Conservation (phyloP, 1,140 invertebrate genomes). For the Telenomus remus region DNA sequence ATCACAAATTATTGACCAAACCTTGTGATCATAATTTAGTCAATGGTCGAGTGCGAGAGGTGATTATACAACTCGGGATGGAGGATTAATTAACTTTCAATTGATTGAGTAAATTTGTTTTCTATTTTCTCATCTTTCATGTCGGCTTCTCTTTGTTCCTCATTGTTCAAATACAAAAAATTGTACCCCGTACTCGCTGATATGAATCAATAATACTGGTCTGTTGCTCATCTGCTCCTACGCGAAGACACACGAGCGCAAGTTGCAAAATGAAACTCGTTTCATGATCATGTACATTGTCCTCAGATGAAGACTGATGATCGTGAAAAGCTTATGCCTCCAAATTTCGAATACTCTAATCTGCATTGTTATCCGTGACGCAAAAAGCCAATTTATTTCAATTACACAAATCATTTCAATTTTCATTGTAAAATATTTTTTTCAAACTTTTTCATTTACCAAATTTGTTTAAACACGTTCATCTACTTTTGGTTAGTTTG, state of each 20-base stretch:
- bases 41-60: constrained; percentile 47
- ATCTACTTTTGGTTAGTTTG: too few relatives aligned
- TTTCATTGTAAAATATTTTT: constrained; percentile 30
- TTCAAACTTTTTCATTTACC: too few relatives aligned
- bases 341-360: constrained; percentile 36
- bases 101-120: constrained; percentile 46
- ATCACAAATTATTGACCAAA: constrained; percentile 31
- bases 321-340: constrained; percentile 28
- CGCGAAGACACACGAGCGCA: constrained; percentile 47
- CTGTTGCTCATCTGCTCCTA: constrained; percentile 45
- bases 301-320: constrained; percentile 48
- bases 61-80: constrained; percentile 44
- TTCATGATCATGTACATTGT: constrained; percentile 29
- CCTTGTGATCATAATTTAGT: constrained; percentile 32
- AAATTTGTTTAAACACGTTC: too few relatives aligned
- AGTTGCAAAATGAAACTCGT: constrained; percentile 36
- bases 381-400: constrained; percentile 45
- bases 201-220: constrained; percentile 54
- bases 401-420: constrained; percentile 40
- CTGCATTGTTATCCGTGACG: constrained; percentile 23
- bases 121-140: background rate
- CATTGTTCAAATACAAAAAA: constrained; percentile 47
- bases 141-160: background rate
- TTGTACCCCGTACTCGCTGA: constrained; percentile 52
- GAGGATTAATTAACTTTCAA: constrained; percentile 54